Conservation (phyloP, 2,113 vertebrate genomes). For the Sarotherodon lohbergeri region DNA sequence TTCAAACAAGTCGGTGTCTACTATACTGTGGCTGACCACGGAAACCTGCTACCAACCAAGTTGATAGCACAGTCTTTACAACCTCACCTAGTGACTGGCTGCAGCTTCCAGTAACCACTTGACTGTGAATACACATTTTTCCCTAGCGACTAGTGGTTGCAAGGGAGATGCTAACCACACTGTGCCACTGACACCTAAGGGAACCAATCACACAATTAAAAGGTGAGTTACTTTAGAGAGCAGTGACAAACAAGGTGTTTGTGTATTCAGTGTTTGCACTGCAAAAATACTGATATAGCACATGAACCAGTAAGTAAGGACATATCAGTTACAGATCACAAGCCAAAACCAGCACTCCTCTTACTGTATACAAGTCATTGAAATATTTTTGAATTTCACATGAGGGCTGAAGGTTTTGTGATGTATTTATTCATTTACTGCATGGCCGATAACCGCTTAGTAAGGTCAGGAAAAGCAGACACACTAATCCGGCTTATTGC, state of each 20-base stretch:
- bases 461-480: not conserved
- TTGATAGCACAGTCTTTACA: fast-evolving
- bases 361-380: not conserved
- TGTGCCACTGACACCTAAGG: not conserved
- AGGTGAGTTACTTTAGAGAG: not conserved
- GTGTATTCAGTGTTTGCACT: not conserved
- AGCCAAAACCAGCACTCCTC: not conserved
- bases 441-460: not conserved
- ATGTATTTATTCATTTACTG: not conserved
- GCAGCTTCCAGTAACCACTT: not conserved
- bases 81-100: not conserved
- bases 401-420: not conserved
- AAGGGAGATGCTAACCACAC: not conserved
- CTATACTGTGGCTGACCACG: not conserved
- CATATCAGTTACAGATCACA: not conserved
- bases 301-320: not conserved
- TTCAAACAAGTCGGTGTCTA: fast-evolving
- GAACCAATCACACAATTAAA: not conserved
- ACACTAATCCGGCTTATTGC: not conserved
- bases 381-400: not conserved
- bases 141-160: not conserved
- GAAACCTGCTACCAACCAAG: not conserved
- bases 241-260: not conserved
- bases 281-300: not conserved
- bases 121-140: not conserved